A percentile compares a stretch with the other conserved stretches of the same genome.
phyloP scores from a whole-genome alignment of 2,797 vertebrate species.

The Melanotaenia parkinsoni region DNA sequence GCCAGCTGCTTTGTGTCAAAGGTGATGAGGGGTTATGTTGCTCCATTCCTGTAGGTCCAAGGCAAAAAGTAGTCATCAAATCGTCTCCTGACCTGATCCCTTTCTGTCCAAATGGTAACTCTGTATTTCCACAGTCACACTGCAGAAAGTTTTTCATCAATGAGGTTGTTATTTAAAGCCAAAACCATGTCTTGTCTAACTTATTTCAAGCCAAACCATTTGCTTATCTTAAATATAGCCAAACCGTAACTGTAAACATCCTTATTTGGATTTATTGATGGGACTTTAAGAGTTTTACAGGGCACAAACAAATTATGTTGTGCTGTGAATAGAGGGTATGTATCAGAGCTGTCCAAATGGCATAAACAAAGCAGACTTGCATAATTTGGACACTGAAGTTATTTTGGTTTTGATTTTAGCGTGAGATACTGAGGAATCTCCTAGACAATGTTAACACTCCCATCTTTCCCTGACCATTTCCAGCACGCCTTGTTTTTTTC shows the following conservation, averaged over 20 bases:
- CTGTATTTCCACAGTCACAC: background rate
- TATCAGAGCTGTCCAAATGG: background rate
- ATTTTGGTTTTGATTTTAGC: background rate
- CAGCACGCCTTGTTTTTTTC: background rate
- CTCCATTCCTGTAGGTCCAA: background rate
- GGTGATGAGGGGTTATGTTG: too few species aligned
- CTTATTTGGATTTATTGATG: background rate
- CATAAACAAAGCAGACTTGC: background rate
- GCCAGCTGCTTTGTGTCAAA: background rate
- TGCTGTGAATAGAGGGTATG: background rate
- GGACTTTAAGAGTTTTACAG: background rate
- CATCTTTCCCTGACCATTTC: background rate
- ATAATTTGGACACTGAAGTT: background rate
- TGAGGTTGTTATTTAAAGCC: background rate
- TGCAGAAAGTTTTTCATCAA: background rate
- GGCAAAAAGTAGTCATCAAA: background rate
- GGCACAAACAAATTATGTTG: background rate
- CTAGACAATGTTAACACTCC: background rate
- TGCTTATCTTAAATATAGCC: rapidly evolving
- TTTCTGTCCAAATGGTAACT: too few species aligned
- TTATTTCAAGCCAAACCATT: background rate
- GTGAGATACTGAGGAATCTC: background rate
- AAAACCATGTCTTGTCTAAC: background rate
- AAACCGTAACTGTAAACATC: background rate
- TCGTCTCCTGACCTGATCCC: background rate